Base-by-base conservation (phyloP, 2,113 vertebrate species). In the Potamarius usumacintae region DNA sequence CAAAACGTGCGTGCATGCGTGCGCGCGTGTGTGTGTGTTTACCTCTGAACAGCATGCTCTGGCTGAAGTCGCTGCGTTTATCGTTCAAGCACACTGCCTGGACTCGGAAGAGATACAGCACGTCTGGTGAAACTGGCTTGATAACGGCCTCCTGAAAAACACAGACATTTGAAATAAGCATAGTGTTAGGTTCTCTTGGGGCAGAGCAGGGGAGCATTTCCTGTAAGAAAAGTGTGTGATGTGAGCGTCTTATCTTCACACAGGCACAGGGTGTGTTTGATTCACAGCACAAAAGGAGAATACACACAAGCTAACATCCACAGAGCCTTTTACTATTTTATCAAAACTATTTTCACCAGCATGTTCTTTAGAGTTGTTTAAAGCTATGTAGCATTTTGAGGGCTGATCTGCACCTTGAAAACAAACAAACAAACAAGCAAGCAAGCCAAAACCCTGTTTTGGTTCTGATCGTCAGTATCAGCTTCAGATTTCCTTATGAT, bases 41-140 rank as follows among this genome's bases (percentile, higher is more conserved):
- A 99, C 98, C 98, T 96, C 97, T 96, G 92, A 99, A 98, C 86
- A 99, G 96, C 97, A 99, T 97, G 84, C 97, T 99, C 93, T 99
- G 98, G 94, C 98, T 99, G 95, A 99, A 99, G 95, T 99, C 98
- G 84, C 98, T 99, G 92, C 97, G 97, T 96, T 99, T 97, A 95
- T 99, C 98, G 30, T 97, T 98, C 90, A 94, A 96, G 93, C 98
- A 99, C 90, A 99, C 95, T 1, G 97, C 97, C 94, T 99, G 98
- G 81, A 99, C 98, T 82, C 97, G 95, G 93, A 99, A 99, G 92
- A 99, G 96, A 94, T 99, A 99, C 85, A 99, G 96, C 91, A 98
- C 97, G 85, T 99, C 98, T 4, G 97, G 94, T 84, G 97, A 99
- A 91, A 99, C 96, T 0, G 97, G 97, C 92, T 96, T 96, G 87